Evolutionary conservation across 2,888 invertebrate species (phyloP), one percentile per base, ranked within the genome.

Genomic region (Osmoderma eremita): DNA sequence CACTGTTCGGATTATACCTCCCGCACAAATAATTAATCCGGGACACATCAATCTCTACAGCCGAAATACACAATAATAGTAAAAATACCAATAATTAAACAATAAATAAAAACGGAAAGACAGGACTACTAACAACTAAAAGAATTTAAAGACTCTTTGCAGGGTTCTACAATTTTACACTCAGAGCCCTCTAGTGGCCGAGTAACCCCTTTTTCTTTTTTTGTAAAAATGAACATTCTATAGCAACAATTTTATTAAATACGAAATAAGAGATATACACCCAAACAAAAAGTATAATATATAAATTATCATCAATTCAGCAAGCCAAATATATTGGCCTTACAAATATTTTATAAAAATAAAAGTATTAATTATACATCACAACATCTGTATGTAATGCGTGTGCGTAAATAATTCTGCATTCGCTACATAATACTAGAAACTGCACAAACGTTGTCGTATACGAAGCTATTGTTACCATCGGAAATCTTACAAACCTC

Each of bases 401-500:
- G 8, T 39, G 12, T 54, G 39, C 20, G 12, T 20, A 56, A 36
- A 53, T 53, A 53, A 22, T 20, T 50, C n/a, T 30, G 48, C 18
- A 48, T 20, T 48, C 20, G 18, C 20, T 20, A 48, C 18, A 17
- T 48, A 20, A 48, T 18, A 48, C 17, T 1, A 48, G 20, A n/a
- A 48, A 48, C 15, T 45, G 15, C 10, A 10, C 45, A 15, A 15
- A 18, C 15, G 20, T 6, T 20, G 30, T 49, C 20, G 10, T 20
- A 20, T 3, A 22, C 17, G 4, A 8, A 49, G 1, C 8, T 41
- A 41, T 10, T 42, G 12, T 22, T 20, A 45, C 24, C 74, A 66
- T 78, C 79, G 61, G 79, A 78, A 72, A 81, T 80, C 69, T 78
- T 78, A 71, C 81, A 80, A 63, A 77, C 70, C 61, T 73, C 72